These are phyloP conservation scores for Molothrus ater DNA, from an alignment of 2,797 vertebrate species.

Conservation along the genomic window DNA sequence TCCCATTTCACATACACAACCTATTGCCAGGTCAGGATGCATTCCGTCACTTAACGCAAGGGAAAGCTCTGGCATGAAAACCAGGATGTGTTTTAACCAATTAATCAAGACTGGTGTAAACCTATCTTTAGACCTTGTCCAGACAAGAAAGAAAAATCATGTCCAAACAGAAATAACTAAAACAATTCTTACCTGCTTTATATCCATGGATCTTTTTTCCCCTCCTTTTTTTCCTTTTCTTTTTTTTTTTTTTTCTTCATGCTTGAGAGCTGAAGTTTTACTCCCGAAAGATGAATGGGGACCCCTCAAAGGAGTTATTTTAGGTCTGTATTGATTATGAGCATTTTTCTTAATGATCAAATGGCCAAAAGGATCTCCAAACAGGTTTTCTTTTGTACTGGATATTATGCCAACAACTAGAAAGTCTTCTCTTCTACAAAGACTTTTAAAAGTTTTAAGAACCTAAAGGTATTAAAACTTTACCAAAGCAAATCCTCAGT, in stretches of 20 bases:
- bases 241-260: neutral
- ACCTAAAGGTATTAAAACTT: neutral
- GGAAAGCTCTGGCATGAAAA: constrained; percentile 37
- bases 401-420: neutral
- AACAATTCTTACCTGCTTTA: constrained; percentile 23
- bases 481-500: neutral
- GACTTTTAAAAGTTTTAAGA: neutral
- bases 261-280: neutral
- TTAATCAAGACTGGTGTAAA: constrained; percentile 57
- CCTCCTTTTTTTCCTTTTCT: rapidly evolving
- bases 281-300: neutral
- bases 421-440: neutral
- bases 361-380: neutral
- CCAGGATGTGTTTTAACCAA: constrained; percentile 33
- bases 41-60: constrained; percentile 37
- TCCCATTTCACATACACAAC: neutral
- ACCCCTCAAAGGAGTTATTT: neutral
- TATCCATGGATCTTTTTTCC: neutral
- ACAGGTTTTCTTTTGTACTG: neutral
- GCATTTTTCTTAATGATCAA: neutral
- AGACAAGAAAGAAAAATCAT: constrained; percentile 54
- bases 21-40: constrained; percentile 32
- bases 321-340: neutral
- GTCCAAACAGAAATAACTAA: constrained; percentile 25
- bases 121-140: constrained; percentile 36